Conservation (phyloP, 1,140 invertebrate genomes). For the Bicyclus anynana region DNA sequence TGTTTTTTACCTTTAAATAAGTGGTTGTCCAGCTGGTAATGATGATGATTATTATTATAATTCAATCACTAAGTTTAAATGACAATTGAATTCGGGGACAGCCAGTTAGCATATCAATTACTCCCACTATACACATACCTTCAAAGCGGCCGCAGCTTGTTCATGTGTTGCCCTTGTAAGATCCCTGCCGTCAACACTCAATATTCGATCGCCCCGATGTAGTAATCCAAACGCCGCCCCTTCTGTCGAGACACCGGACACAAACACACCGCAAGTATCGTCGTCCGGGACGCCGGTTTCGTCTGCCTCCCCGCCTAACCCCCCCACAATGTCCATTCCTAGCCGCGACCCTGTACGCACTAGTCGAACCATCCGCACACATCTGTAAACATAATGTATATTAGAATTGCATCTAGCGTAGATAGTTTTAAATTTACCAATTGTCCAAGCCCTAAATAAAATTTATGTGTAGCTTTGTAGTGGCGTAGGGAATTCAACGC, state of each 20-base stretch:
- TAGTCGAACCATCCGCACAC: slow-evolving; percentile 66
- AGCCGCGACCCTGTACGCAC: slow-evolving; percentile 80
- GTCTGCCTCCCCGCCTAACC: slow-evolving; percentile 92
- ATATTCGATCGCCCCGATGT: slow-evolving; percentile 93
- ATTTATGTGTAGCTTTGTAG: too few species aligned
- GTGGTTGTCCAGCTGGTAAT: too few species aligned
- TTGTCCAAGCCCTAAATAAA: too few species aligned
- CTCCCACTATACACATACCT: slow-evolving; percentile 73
- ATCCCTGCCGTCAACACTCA: slow-evolving; percentile 92
- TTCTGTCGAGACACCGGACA: slow-evolving; percentile 97
- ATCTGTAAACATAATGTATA: slow-evolving; percentile 39
- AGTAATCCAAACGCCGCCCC: slow-evolving; percentile 96
- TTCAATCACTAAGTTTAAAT: too few species aligned
- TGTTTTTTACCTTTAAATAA: too few species aligned
- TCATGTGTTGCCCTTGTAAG: slow-evolving; percentile 90
- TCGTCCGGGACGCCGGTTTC: slow-evolving; percentile 39
- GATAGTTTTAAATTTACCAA: too few species aligned
- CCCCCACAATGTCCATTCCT: slow-evolving; percentile 99
- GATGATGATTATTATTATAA: too few species aligned
- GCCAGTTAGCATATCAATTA: background rate
- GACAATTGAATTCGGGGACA: background rate
- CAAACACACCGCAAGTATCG: slow-evolving; percentile 76
- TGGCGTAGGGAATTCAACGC: too few species aligned
- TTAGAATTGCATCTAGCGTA: background rate
- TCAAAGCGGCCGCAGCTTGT: slow-evolving; percentile 91